These are phyloP conservation scores for Myotis vivesi DNA, from an alignment of 2,797 vertebrate species.

Conservation along the genomic window DNA sequence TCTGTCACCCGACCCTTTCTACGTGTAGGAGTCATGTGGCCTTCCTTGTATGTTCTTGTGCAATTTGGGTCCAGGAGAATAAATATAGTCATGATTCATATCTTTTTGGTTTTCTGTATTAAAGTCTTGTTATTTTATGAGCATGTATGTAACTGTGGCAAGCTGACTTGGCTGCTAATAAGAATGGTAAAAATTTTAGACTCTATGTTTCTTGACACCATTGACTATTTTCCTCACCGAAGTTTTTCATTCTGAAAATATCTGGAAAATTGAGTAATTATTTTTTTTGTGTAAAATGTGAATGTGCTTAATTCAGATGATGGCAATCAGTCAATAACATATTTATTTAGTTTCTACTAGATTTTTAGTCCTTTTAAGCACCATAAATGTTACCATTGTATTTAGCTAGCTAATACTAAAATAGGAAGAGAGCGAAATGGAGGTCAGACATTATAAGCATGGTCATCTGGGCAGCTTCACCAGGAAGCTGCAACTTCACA, in stretches of 20 bases:
- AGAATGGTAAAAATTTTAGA: not conserved
- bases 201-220: not conserved
- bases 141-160: not conserved
- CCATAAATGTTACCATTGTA: too few species aligned
- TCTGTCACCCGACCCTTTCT: not conserved
- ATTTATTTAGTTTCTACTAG: not conserved
- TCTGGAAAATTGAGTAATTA: not conserved
- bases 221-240: not conserved
- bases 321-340: not conserved
- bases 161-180: not conserved
- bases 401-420: too few species aligned
- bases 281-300: not conserved
- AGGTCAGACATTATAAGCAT: too few species aligned
- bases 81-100: not conserved
- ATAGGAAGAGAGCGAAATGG: too few species aligned
- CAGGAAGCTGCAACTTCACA: too few species aligned
- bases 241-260: not conserved
- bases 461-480: too few species aligned
- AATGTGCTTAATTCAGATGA: not conserved
- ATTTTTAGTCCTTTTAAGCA: not conserved
- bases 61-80: not conserved
- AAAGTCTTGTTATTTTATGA: not conserved
- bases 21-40: not conserved
- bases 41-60: not conserved
- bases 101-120: not conserved